phyloP scores from a whole-genome alignment of 2,797 vertebrate genomes.

The Avahi laniger region DNA sequence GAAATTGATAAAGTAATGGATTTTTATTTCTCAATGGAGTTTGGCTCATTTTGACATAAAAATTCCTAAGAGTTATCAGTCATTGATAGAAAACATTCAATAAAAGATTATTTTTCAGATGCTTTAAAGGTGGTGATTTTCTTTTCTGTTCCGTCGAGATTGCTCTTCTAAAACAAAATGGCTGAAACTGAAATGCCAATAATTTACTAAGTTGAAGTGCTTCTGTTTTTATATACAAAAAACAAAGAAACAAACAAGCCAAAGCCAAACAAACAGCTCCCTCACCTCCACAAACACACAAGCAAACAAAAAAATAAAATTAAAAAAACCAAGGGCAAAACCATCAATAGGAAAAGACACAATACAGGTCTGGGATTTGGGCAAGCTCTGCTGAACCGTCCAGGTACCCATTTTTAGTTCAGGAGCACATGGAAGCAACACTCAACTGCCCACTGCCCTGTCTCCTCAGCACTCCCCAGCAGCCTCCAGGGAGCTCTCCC shows the following conservation, averaged over 20 bases:
- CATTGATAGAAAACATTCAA: background rate
- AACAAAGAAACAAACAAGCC: background rate
- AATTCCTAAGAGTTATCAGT: background rate
- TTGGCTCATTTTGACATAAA: background rate
- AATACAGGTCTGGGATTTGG: background rate
- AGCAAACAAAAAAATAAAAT: background rate
- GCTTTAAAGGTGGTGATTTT: background rate
- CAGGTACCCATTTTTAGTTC: background rate
- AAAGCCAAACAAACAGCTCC: background rate
- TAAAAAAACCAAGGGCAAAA: background rate
- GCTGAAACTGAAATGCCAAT: background rate
- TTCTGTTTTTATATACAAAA: background rate
- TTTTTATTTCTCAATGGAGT: background rate
- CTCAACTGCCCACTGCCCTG: background rate
- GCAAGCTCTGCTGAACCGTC: background rate
- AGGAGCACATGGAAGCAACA: fast-evolving
- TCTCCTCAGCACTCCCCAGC: background rate
- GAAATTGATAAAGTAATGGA: background rate
- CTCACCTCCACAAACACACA: background rate
- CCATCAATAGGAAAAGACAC: background rate
- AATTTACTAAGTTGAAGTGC: background rate
- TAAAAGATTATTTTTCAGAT: constrained; percentile 8
- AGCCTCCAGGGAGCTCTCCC: background rate
- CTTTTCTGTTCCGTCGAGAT: background rate
- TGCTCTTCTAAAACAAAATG: constrained; percentile 3